Evolutionary conservation across 2,888 invertebrate species (phyloP).

Genomic region (Steinernema hermaphroditum): DNA sequence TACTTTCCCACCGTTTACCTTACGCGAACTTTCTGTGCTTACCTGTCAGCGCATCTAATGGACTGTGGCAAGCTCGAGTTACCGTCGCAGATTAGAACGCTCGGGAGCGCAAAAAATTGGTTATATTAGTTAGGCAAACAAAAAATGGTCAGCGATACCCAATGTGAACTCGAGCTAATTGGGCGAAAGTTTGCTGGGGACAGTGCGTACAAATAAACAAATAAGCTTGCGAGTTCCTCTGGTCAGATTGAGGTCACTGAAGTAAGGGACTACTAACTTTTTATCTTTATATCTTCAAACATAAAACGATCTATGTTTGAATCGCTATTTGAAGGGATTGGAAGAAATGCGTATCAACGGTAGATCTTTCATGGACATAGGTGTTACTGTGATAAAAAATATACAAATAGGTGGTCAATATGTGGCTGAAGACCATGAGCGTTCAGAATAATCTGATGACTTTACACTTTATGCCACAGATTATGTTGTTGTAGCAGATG

Average conservation of each 20-base stretch:
- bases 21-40: background rate
- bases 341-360: no score
- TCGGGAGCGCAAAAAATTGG: conserved; percentile 2
- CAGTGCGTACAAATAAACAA: conserved; percentile 16
- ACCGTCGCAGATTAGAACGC: background rate
- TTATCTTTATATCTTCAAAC: background rate
- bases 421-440: no score
- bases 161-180: conserved; percentile 10
- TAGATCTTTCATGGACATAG: no score
- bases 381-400: no score
- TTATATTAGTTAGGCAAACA: conserved; percentile 27
- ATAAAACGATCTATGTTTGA: background rate
- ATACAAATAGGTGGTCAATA: no score
- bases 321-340: no score
- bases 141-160: background rate
- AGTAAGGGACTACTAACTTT: background rate
- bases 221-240: background rate
- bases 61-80: conserved; percentile 9
- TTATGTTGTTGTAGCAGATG: no score
- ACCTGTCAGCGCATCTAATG: conserved; percentile 10
- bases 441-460: no score
- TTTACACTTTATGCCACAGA: no score
- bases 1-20: background rate
- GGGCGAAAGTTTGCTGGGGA: conserved; percentile 28
- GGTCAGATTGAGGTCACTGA: no score